Percentiles rank a stretch among this genome's conserved stretches.
Evolutionary conservation across 2,888 invertebrate genomes (phyloP).

Genomic region (Alloplasta piceator): DNA sequence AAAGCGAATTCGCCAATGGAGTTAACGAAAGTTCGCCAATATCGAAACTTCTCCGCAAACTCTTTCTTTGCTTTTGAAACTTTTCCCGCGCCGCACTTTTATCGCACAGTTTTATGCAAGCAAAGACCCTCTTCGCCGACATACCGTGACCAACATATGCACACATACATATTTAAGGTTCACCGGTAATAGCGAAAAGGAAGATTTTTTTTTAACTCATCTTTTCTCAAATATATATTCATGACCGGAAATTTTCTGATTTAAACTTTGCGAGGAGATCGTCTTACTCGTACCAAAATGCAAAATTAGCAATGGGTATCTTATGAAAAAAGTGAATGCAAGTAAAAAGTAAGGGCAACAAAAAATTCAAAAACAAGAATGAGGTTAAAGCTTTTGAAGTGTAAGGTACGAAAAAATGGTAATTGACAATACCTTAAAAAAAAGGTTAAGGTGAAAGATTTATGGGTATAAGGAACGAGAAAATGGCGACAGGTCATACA

Average conservation of each 20-base stretch:
- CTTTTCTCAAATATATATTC: slow-evolving; percentile 4
- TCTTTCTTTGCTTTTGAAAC: background rate
- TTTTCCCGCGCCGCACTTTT: slow-evolving; percentile 3
- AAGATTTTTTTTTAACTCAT: slow-evolving; percentile 6
- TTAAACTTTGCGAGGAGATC: no score
- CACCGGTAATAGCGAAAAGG: slow-evolving; percentile 3
- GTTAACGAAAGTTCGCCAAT: slow-evolving; percentile 44
- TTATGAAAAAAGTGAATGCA: no score
- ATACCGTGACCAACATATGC: slow-evolving; percentile 1
- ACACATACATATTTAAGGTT: slow-evolving; percentile 5
- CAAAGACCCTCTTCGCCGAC: background rate
- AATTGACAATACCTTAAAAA: no score
- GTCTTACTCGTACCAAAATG: no score
- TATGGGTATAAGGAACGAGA: no score
- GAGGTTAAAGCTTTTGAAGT: no score
- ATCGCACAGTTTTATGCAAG: background rate
- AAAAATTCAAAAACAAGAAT: no score
- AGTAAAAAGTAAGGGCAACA: no score
- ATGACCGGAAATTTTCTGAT: background rate
- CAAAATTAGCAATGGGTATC: no score
- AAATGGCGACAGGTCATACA: no score
- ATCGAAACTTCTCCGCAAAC: slow-evolving; percentile 38
- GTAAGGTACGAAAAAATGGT: no score
- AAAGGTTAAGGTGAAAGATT: no score
- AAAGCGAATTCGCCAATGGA: slow-evolving; percentile 7